Percentiles rank a stretch among this genome's conserved stretches.
Conservation (phyloP, 2,113 vertebrate species). For the Saccopteryx leptura region DNA sequence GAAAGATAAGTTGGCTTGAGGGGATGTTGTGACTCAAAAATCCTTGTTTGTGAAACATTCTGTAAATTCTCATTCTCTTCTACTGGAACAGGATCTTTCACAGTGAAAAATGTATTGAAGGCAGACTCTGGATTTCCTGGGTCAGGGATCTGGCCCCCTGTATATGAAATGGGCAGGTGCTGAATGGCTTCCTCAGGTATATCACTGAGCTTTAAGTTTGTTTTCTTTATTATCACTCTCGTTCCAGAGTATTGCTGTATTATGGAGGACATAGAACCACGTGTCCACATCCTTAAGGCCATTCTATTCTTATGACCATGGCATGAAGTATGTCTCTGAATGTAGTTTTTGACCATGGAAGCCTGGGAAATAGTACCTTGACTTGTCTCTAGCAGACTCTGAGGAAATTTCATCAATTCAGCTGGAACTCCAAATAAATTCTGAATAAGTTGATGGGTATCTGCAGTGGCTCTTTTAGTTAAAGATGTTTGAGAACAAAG, state of each 20-base stretch:
- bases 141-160: background rate
- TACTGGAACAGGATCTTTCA: slow-evolving; percentile 32
- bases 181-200: slow-evolving; percentile 36
- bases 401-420: slow-evolving; percentile 74
- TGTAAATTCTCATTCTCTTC: slow-evolving; percentile 58
- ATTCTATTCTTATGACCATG: slow-evolving; percentile 43
- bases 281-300: slow-evolving; percentile 76
- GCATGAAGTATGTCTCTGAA: slow-evolving; percentile 70
- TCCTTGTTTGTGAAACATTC: slow-evolving; percentile 29
- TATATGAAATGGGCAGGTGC: slow-evolving; percentile 15
- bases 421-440: slow-evolving; percentile 78
- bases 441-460: slow-evolving; percentile 52
- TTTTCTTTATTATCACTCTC: slow-evolving; percentile 63
- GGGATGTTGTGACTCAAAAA: slow-evolving; percentile 36
- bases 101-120: background rate
- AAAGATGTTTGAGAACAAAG: slow-evolving; percentile 42
- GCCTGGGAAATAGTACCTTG: slow-evolving; percentile 40
- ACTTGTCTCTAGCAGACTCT: slow-evolving; percentile 46
- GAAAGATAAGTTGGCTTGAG: slow-evolving; percentile 53
- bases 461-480: background rate
- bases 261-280: slow-evolving; percentile 75
- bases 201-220: slow-evolving; percentile 33
- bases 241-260: slow-evolving; percentile 73
- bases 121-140: slow-evolving; percentile 63
- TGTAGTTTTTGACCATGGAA: slow-evolving; percentile 69